Evolutionary conservation across 2,113 vertebrate species (phyloP).

Genomic region (Gobio gobio): DNA sequence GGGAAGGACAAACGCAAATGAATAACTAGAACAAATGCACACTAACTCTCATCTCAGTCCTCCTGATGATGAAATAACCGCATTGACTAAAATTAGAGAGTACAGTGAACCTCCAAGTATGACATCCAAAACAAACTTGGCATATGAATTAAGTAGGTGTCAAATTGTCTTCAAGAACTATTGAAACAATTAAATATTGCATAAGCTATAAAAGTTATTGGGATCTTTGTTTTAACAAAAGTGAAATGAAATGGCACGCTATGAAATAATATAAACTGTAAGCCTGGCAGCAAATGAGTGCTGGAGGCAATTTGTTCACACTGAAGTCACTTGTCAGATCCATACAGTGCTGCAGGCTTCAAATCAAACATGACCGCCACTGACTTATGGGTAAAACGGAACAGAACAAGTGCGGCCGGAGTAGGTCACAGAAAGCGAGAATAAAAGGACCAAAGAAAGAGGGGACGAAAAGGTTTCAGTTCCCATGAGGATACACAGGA

Average conservation of each 20-base stretch:
- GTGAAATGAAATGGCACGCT: neutral
- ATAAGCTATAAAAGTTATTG: neutral
- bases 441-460: constrained; percentile 11
- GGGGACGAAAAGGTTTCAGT: constrained; percentile 7
- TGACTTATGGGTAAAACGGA: constrained; percentile 62
- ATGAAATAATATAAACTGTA: neutral
- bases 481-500: constrained; percentile 43
- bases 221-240: constrained; percentile 12
- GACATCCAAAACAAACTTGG: constrained; percentile 48
- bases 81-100: constrained; percentile 2
- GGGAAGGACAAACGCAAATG: neutral
- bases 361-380: constrained; percentile 20
- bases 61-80: neutral
- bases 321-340: constrained; percentile 20
- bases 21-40: neutral
- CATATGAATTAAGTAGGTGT: constrained; percentile 9
- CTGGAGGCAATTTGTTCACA: constrained; percentile 14
- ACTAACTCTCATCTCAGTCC: neutral
- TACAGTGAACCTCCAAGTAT: constrained; percentile 2
- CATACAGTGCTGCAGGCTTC: neutral
- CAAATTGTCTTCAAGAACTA: constrained; percentile 36
- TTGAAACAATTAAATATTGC: neutral
- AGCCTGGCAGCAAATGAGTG: neutral
- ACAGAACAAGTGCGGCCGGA: constrained; percentile 56
- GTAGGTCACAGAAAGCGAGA: neutral